Conservation (phyloP, 1,140 invertebrate genomes). For the Eriocheir sinensis region DNA sequence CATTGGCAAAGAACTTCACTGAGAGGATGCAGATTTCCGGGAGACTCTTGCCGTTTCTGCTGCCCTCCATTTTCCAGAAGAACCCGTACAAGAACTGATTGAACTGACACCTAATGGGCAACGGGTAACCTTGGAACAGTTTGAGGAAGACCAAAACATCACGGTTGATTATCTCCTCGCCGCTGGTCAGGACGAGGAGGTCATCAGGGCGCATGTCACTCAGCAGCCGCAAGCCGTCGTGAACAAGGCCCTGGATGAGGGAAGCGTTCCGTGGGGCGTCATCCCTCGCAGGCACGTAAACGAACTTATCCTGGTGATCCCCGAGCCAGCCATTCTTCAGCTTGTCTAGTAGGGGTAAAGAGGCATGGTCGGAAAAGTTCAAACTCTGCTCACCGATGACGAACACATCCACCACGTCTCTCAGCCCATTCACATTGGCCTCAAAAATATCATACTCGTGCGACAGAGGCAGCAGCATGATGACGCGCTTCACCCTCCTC, state of each 20-base stretch:
- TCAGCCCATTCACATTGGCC: conserved; percentile 59
- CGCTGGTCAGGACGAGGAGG: conserved; percentile 60
- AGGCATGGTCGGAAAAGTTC: neutral
- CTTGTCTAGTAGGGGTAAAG: conserved; percentile 48
- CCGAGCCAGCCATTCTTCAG: conserved; percentile 68
- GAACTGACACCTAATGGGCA: conserved; percentile 66
- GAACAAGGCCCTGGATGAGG: conserved; percentile 58
- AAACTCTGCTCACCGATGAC: conserved; percentile 63
- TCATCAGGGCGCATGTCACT: conserved; percentile 74
- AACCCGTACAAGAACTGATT: conserved; percentile 62
- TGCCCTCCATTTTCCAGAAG: conserved; percentile 49
- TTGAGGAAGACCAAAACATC: conserved; percentile 68
- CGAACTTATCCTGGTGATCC: conserved; percentile 61
- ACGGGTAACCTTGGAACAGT: conserved; percentile 67
- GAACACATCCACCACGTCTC: conserved; percentile 66
- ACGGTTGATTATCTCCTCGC: conserved; percentile 65
- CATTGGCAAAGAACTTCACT: conserved; percentile 71
- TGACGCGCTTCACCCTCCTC: conserved; percentile 58
- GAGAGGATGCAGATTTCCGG: conserved; percentile 64
- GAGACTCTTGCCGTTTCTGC: neutral
- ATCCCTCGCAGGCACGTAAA: conserved; percentile 67
- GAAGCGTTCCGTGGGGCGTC: conserved; percentile 47
- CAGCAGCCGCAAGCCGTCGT: conserved; percentile 59
- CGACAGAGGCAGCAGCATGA: conserved; percentile 54
- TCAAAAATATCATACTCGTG: conserved; percentile 72